Percentiles rank a stretch among this genome's conserved stretches.
Evolutionary conservation across 2,113 vertebrate species (phyloP).

Genomic region (Lepus americanus): DNA sequence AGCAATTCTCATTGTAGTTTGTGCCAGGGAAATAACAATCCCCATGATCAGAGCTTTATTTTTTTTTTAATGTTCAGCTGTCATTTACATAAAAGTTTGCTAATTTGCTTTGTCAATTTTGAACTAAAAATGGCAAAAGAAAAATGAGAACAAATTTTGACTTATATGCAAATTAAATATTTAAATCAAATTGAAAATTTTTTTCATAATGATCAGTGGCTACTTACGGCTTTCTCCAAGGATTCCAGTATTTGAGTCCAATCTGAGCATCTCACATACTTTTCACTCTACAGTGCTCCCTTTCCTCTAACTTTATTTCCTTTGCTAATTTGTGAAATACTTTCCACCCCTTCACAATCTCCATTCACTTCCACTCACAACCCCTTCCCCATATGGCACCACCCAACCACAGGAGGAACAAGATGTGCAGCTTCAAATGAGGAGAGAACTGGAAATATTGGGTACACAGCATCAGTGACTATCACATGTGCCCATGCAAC

Average conservation of each 20-base stretch:
- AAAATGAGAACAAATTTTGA: conserved; percentile 2
- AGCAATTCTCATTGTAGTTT: background rate
- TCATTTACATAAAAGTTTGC: conserved; percentile 45
- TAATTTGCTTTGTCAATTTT: conserved; percentile 51
- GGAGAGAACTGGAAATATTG: background rate
- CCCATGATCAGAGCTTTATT: background rate
- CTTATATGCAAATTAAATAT: background rate
- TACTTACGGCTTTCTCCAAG: background rate
- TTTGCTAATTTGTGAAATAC: background rate
- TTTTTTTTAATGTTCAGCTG: conserved; percentile 4
- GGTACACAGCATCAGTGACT: background rate
- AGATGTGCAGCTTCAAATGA: background rate
- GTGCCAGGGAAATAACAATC: conserved; percentile 34
- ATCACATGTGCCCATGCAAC: background rate
- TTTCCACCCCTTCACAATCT: background rate
- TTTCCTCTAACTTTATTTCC: background rate
- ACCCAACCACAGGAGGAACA: background rate
- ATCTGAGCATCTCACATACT: background rate
- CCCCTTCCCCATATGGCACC: background rate
- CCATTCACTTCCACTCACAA: background rate
- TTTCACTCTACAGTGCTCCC: background rate
- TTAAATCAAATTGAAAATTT: conserved; percentile 1
- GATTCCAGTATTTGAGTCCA: background rate
- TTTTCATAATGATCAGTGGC: background rate
- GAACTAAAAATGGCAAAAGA: conserved; percentile 36